Percentiles rank a stretch among this genome's conserved stretches.
These are phyloP conservation scores for Atrina japonica DNA, from an alignment of 2,888 invertebrate genomes.

Conservation along the genomic window DNA sequence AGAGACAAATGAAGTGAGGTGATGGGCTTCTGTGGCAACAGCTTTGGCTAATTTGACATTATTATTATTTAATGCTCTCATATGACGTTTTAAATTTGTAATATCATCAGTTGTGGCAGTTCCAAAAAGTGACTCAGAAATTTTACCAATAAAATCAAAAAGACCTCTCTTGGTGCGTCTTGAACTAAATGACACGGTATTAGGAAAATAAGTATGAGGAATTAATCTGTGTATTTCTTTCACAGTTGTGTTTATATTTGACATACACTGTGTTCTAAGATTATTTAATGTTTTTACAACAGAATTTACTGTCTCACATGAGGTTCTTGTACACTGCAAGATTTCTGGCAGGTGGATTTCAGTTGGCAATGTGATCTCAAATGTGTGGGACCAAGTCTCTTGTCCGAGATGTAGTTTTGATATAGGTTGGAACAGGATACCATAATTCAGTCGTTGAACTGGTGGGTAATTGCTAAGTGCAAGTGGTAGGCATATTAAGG, in stretches of 20 bases:
- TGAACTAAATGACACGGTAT: not conserved
- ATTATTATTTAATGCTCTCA: constrained; percentile 24
- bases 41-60: constrained; percentile 23
- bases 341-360: not conserved
- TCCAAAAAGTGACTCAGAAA: constrained; percentile 44
- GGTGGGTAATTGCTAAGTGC: no score
- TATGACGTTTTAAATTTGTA: constrained; percentile 32
- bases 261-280: constrained; percentile 13
- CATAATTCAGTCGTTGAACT: constrained; percentile 46
- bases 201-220: not conserved
- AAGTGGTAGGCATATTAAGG: no score
- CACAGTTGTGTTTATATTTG: constrained; percentile 5
- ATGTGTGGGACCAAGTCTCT: constrained; percentile 46
- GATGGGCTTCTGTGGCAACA: constrained; percentile 23
- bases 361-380: constrained; percentile 35
- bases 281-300: constrained; percentile 2
- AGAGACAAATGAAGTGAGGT: constrained; percentile 23
- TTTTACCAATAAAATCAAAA: constrained; percentile 43
- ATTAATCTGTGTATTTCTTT: constrained; percentile 11
- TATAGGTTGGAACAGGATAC: constrained; percentile 33
- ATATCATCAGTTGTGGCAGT: constrained; percentile 50
- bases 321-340: no score
- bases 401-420: constrained; percentile 17
- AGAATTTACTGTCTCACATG: constrained; percentile 4
- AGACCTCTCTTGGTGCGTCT: constrained; percentile 25